These are phyloP conservation scores for Frankliniella intonsa DNA, from an alignment of 2,888 invertebrate species.

Conservation along the genomic window DNA sequence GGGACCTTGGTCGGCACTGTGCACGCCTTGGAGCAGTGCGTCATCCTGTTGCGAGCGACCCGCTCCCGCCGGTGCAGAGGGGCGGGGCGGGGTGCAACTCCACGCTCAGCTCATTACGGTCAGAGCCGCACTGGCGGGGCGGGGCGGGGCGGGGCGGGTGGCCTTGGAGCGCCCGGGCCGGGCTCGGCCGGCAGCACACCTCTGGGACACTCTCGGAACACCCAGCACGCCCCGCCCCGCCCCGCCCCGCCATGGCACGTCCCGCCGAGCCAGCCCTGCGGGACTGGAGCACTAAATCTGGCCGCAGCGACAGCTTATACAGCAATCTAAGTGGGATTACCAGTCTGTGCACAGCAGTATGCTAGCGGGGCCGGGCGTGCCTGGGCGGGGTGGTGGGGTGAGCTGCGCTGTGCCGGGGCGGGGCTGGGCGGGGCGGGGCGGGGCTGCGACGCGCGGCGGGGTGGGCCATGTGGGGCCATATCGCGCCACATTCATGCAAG, in stretches of 20 bases:
- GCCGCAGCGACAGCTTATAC: constrained; percentile 15
- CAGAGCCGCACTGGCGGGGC: not conserved
- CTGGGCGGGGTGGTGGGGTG: no score
- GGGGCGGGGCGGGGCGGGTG: not conserved
- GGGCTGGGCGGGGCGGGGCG: no score
- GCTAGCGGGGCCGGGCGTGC: no score
- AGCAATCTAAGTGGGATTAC: constrained; percentile 22
- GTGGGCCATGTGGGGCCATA: no score
- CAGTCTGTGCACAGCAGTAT: not conserved
- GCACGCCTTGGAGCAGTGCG: no score
- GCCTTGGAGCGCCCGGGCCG: not conserved
- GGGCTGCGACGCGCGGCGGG: no score
- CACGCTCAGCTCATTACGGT: not conserved
- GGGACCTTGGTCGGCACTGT: no score
- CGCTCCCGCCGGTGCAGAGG: not conserved
- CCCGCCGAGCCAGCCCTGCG: not conserved
- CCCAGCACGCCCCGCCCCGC: not conserved
- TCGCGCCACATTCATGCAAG: no score
- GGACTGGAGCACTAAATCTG: constrained; percentile 13
- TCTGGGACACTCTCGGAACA: not conserved
- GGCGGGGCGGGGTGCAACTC: not conserved
- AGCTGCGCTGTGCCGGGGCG: no score
- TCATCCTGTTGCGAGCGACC: no score
- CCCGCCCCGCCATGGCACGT: not conserved
- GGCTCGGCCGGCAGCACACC: not conserved